A percentile compares a stretch with the other conserved stretches of the same genome.
Conservation (phyloP, 2,888 invertebrate genomes). For the Drosophila setosimentum region DNA sequence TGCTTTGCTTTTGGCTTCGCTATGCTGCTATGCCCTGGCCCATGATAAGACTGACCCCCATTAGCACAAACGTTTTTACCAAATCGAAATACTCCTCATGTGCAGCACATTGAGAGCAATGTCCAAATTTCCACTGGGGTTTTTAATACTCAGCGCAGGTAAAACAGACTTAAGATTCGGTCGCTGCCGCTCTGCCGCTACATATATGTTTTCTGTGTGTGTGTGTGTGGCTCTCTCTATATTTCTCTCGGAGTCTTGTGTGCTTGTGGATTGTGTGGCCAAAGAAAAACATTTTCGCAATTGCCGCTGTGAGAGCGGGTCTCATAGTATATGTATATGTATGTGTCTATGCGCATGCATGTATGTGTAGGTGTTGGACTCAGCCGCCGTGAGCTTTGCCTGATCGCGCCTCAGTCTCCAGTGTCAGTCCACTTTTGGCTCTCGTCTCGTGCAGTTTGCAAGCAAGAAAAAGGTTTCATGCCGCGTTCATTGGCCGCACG, state of each 20-base stretch:
- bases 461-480: constrained; percentile 40
- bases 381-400: constrained; percentile 71
- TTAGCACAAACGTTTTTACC: constrained; percentile 65
- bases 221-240: constrained; percentile 22
- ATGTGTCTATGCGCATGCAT: constrained; percentile 2
- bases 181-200: constrained; percentile 19
- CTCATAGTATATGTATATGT: constrained; percentile 11
- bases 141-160: constrained; percentile 53
- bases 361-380: constrained; percentile 56
- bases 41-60: constrained; percentile 71
- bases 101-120: constrained; percentile 46
- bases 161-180: constrained; percentile 59
- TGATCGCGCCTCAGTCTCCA: constrained; percentile 61
- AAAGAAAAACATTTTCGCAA: constrained; percentile 60
- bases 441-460: constrained; percentile 68
- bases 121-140: constrained; percentile 64
- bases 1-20: constrained; percentile 28
- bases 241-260: constrained; percentile 7
- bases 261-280: constrained; percentile 46
- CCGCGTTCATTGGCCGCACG: constrained; percentile 64
- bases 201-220: constrained; percentile 17
- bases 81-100: constrained; percentile 37
- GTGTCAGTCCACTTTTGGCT: constrained; percentile 73
- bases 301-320: constrained; percentile 43
- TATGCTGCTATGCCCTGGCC: constrained; percentile 19